Evolutionary conservation across 2,888 invertebrate genomes (phyloP), one percentile per base, ranked within the genome.

Genomic region (Drosophila rubida): DNA sequence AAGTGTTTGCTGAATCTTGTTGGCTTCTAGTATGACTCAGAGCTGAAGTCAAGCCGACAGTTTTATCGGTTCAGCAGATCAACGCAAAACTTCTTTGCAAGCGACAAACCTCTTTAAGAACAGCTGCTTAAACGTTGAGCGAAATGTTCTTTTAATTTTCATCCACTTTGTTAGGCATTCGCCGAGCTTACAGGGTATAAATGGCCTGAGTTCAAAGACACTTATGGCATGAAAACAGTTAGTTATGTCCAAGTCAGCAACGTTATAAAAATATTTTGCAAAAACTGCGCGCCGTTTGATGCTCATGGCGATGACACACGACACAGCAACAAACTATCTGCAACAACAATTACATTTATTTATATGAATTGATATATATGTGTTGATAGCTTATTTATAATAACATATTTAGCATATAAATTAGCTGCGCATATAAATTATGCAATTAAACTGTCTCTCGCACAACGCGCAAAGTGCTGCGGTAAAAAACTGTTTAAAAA

Each of bases 341-440:
- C 11, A 32, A 32, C n/a, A 44, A 7, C 55, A 41, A 50, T 6
- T 7, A 14, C 35, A 37, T 37, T 37, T 37, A 44, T 0, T 14
- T 16, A 55, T 27, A 32, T n/a, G 13, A 16, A 37, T 13, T 13
- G 14, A 46, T 50, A 44, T 41, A n/a, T 0, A 11, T 23, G 5
- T 16, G 13, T 32, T 6, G 5, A 19, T n/a, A 46, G n/a, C 37
- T 27, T 9, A 30, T 30, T 25, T 54, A 49, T 59, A 45, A 65
- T 42, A 50, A 63, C 75, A 67, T 75, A 75, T 70, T 87, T 75
- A 71, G 71, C 87, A 87, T 73, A 79, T 67, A 77, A 83, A 84
- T 84, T 77, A 81, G 59, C 64, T 76, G 63, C 42, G 69, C 75
- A 87, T 77, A 74, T 81, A 79, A 86, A 87, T 84, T 75, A 79